Percentiles rank a stretch among this genome's conserved stretches.
Conservation (phyloP, 1,140 invertebrate genomes). For the Solenopsis invicta region DNA sequence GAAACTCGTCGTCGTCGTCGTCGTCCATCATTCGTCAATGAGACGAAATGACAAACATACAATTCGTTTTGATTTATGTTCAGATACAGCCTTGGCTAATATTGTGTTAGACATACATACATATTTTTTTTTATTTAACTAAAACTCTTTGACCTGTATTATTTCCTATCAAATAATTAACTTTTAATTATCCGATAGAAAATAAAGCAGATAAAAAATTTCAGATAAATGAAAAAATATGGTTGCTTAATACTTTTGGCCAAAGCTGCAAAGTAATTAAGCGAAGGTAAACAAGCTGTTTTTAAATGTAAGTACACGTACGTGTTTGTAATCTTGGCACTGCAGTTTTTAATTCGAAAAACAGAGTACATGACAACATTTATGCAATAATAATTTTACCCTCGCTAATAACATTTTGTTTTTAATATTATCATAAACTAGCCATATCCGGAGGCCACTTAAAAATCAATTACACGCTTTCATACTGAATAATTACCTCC, state of each 20-base stretch:
- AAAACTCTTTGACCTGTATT: too few species aligned
- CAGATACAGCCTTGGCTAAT: background rate
- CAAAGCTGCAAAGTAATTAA: background rate
- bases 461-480: background rate
- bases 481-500: background rate
- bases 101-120: too few species aligned
- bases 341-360: background rate
- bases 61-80: background rate
- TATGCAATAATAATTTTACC: background rate
- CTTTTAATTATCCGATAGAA: too few species aligned
- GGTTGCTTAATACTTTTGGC: too few species aligned
- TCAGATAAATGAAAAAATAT: too few species aligned
- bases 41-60: constrained; percentile 14
- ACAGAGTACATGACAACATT: background rate
- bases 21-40: constrained; percentile 2
- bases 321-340: background rate
- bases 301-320: background rate
- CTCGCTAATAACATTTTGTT: background rate
- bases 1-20: background rate
- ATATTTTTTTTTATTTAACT: too few species aligned
- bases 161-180: too few species aligned
- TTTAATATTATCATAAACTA: background rate
- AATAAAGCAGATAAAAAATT: too few species aligned
- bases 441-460: background rate
- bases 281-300: background rate